Conservation (phyloP, 1,140 invertebrate genomes). For the Drosophila guanche region DNA sequence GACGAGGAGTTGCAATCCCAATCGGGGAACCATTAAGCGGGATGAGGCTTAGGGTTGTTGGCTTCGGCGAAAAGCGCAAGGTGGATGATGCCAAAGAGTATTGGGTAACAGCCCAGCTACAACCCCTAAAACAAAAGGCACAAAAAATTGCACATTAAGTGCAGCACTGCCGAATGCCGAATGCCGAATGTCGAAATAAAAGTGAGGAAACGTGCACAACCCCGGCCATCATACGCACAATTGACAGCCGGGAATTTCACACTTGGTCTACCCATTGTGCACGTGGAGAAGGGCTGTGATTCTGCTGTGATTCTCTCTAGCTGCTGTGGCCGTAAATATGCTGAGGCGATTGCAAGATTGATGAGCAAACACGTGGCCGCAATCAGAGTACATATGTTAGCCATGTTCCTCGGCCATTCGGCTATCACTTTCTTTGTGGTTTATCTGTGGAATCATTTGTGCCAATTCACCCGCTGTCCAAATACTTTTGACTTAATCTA, state of each 20-base stretch:
- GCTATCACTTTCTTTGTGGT: slow-evolving; percentile 19
- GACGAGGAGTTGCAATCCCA: slow-evolving; percentile 1
- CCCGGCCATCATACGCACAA: slow-evolving; percentile 51
- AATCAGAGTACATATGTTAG: slow-evolving; percentile 35
- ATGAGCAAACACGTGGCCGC: slow-evolving; percentile 62
- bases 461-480: slow-evolving; percentile 31
- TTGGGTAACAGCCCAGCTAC: slow-evolving; percentile 56
- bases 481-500: slow-evolving; percentile 43
- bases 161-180: slow-evolving; percentile 14
- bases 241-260: slow-evolving; percentile 70
- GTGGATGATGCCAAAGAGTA: slow-evolving; percentile 72
- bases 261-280: slow-evolving; percentile 35
- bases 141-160: slow-evolving; percentile 74
- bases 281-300: slow-evolving; percentile 25
- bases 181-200: not conserved
- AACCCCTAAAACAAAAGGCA: slow-evolving; percentile 66
- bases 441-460: slow-evolving; percentile 21
- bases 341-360: slow-evolving; percentile 66
- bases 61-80: slow-evolving; percentile 68
- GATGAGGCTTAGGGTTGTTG: slow-evolving; percentile 35
- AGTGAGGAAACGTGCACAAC: slow-evolving; percentile 5
- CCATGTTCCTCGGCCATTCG: not conserved
- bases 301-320: not conserved
- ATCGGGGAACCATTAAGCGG: slow-evolving; percentile 6
- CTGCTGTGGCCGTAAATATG: slow-evolving; percentile 45